Conservation (phyloP, 2,888 invertebrate genomes). For the Acleris sparsana region DNA sequence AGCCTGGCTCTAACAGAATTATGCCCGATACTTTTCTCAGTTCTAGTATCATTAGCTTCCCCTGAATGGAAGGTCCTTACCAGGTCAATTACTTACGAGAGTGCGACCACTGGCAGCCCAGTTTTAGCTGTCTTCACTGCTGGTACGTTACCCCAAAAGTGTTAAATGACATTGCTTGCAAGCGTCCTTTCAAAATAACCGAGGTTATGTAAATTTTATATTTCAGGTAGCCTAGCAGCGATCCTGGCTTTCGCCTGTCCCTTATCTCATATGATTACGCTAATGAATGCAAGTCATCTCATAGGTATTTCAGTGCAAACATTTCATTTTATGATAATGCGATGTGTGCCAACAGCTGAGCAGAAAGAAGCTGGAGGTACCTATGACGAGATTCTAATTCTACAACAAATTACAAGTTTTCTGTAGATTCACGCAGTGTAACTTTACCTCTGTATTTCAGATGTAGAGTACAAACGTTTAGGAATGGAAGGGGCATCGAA, state of each 20-base stretch:
- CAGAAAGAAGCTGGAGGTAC: conserved; percentile 80
- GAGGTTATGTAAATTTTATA: conserved; percentile 14
- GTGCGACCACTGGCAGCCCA: conserved; percentile 84
- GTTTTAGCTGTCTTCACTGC: conserved; percentile 86
- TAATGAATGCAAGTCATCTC: conserved; percentile 84
- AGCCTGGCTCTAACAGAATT: conserved; percentile 86
- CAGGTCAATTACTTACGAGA: conserved; percentile 84
- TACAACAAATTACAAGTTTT: conserved; percentile 1
- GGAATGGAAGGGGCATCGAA: conserved; percentile 63
- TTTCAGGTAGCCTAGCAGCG: conserved; percentile 84
- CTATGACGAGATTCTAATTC: conserved; percentile 35
- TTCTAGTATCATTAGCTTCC: conserved; percentile 82
- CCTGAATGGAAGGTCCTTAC: conserved; percentile 86
- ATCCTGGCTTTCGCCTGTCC: conserved; percentile 86
- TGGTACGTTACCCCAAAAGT: conserved; percentile 58
- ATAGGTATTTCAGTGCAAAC: conserved; percentile 77
- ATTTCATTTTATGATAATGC: conserved; percentile 76
- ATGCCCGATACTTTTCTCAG: conserved; percentile 81
- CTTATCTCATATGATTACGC: conserved; percentile 83
- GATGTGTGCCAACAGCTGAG: conserved; percentile 82
- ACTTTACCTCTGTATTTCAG: conserved; percentile 49
- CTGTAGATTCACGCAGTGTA: background rate
- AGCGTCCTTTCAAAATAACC: background rate
- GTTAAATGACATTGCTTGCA: background rate
- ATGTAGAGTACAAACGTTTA: conserved; percentile 78